Percentiles rank a stretch among this genome's conserved stretches.
Evolutionary conservation across 2,888 invertebrate species (phyloP).

Genomic region (Kryphioiulus occultus): DNA sequence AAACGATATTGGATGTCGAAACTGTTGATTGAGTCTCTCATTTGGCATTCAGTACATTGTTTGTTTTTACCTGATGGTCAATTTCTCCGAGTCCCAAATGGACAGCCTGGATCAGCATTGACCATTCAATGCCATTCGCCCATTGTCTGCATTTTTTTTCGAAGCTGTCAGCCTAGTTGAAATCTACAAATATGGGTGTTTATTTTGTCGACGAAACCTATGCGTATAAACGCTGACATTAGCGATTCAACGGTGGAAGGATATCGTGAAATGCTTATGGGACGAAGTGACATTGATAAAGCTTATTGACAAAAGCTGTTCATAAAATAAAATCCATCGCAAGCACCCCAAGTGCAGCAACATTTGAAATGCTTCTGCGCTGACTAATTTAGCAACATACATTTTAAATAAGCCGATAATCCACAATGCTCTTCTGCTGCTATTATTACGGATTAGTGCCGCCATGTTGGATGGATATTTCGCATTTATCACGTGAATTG

Average conservation of each 20-base stretch:
- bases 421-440: neutral
- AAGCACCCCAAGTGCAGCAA: conserved; percentile 18
- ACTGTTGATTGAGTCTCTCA: neutral
- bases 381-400: conserved; percentile 26
- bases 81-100: neutral
- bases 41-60: neutral
- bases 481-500: conserved; percentile 31
- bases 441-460: conserved; percentile 11
- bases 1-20: conserved; percentile 1
- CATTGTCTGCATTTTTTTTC: neutral
- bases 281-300: conserved; percentile 27
- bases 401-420: conserved; percentile 36
- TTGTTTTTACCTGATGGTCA: neutral
- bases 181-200: neutral
- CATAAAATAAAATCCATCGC: conserved; percentile 39
- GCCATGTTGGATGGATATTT: neutral
- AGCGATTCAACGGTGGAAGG: neutral
- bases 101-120: neutral
- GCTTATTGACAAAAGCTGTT: conserved; percentile 35
- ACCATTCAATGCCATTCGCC: neutral
- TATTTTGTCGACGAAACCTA: neutral
- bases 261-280: conserved; percentile 27
- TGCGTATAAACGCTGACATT: neutral
- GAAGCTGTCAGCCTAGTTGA: neutral
- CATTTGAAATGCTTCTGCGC: neutral